phyloP scores from a whole-genome alignment of 2,888 invertebrate genomes.

The Mongoloraphidia duomilia region DNA sequence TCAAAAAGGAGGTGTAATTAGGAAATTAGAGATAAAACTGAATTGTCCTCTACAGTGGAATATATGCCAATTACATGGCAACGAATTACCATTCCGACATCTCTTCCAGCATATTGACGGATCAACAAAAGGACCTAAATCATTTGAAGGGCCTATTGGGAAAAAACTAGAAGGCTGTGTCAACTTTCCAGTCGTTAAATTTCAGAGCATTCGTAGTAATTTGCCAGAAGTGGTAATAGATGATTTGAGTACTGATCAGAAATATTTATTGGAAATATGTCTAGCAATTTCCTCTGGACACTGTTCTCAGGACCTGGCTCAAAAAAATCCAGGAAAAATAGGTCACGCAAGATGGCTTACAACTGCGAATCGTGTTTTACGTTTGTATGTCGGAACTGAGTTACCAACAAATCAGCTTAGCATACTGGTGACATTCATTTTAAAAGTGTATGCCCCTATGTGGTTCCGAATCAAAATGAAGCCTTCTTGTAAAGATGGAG shows the following conservation, averaged over 20 bases:
- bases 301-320: constrained; percentile 7
- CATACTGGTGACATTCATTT: constrained; percentile 8
- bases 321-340: constrained; percentile 9
- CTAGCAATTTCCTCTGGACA: constrained; percentile 7
- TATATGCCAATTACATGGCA: constrained; percentile 15
- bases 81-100: too few species aligned
- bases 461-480: constrained; percentile 13
- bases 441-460: constrained; percentile 14
- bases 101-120: constrained; percentile 1
- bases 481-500: constrained; percentile 5
- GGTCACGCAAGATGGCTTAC: constrained; percentile 10
- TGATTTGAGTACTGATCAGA: constrained; percentile 14
- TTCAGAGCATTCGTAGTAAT: neutral
- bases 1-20: constrained; percentile 14
- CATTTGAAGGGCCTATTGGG: neutral
- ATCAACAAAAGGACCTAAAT: neutral
- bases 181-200: neutral
- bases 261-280: constrained; percentile 10
- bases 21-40: constrained; percentile 13
- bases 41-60: constrained; percentile 16
- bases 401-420: constrained; percentile 9
- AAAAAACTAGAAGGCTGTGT: neutral
- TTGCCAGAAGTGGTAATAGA: neutral
- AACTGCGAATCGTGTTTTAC: too few species aligned
- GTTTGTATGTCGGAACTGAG: constrained; percentile 10